Base-by-base conservation (phyloP, 2,888 invertebrate species). In the Mystacides longicornis region DNA sequence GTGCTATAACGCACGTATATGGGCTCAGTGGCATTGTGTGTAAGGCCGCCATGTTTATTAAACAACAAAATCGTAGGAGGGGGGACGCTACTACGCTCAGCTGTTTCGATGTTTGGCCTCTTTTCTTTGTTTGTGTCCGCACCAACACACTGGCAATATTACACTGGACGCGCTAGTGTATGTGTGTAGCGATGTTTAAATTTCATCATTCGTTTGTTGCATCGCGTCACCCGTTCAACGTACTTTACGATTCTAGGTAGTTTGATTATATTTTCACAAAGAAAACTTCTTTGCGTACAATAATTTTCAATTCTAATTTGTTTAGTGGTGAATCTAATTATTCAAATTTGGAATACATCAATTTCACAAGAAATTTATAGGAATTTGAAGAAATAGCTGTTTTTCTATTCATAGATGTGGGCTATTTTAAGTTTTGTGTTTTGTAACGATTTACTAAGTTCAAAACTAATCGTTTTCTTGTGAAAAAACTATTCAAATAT, bases 61-160 rank as follows among this genome's bases (percentile, higher is more conserved):
- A 37, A 37, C 3, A 37, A 7, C 37, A 37, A 37, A 14, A 37
- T 7, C 7, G 27, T 27, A 11, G 27, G 14, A 16, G 7, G 14
- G 14, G 37, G 4, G 37, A 37, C 37, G 37, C 7, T 14, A 16
- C 37, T 37, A 37, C 37, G 37, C 37, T 37, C 37, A 37, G 37
- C 37, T 37, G 37, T 37, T 37, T 37, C 16, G n/a, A 37, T 37
- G 37, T 37, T 37, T 37, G 37, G 37, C 37, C 37, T 37, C 37
- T 37, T 37, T 37, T 37, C 37, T 37, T 37, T 37, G 37, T 37
- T 37, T 37, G 37, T 14, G 16, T 37, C 37, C 14, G 16, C 37
- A 16, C 37, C 7, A n/a, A 37, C 27, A 27, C 11, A 27, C 27
- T 7, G 7, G 11, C 27, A 27, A 7, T 27, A 7, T 7, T 27